Base-by-base conservation (phyloP, 2,797 vertebrate genomes). In the Melanotaenia pygmaea region DNA sequence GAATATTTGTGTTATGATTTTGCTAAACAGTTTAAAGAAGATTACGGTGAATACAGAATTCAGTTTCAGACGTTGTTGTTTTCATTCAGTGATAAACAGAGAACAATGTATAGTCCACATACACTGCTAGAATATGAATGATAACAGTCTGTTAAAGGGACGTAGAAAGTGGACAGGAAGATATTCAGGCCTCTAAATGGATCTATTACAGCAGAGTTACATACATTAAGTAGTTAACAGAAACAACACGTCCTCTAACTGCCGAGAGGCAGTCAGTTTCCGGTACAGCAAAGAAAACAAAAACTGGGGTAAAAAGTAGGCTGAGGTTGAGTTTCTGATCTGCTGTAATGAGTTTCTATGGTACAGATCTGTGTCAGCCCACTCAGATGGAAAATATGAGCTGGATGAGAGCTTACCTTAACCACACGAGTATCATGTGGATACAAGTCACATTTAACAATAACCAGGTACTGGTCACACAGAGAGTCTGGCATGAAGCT, bases 401-500 rank as follows among this genome's bases (percentile, higher is more conserved):
- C 4, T 11, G 0, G 16, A 14, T 13, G 22, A 1, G 6, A 32
- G 0, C 61, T 59, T 0, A 75, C 72, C 59, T 24, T 50, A 3
- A 20, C 1, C 28, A 69, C 43, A 24, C 0, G 0, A 8, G 1
- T 12, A 12, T 0, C 2, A 4, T n/a, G 4, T 38, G 26, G 10
- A 26, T 0, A 2, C 1, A 4, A 4, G 22, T 1, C 32, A 65
- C 93, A 90, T 7, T 0, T 4, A 0, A 89, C 53, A 2, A 85
- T 56, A 0, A 94, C 82, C 0, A 2, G 16, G 80, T 94, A 94
- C 0, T 59, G 3, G 0, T 88, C 70, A 50, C 86, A 88, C 35
- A 72, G 67, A 10, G 6, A 0, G 63, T 87, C 83, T 0, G 89
- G 75, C 16, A 34, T 69, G 74, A 95, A 94, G 58, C 76, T 58